A percentile compares a stretch with the other conserved stretches of the same genome.
phyloP scores from a whole-genome alignment of 2,797 vertebrate species.

The Thalassophryne amazonica region DNA sequence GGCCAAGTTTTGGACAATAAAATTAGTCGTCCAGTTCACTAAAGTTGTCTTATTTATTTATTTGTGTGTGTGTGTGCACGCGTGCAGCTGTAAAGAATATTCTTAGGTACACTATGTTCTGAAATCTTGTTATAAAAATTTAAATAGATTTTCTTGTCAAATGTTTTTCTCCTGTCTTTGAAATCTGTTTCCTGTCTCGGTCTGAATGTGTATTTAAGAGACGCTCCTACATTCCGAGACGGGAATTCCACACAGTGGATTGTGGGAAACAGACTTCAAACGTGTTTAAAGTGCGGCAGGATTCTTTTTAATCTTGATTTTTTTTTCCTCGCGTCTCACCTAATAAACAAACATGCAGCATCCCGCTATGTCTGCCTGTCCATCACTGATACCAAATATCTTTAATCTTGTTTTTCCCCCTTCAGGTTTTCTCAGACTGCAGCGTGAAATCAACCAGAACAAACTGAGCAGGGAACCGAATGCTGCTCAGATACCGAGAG shows the following conservation, averaged over 20 bases:
- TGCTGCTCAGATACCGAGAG: background rate
- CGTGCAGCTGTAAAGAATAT: conserved; percentile 7
- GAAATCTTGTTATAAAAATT: conserved; percentile 1
- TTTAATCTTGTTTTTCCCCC: background rate
- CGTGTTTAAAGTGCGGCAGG: conserved; percentile 28
- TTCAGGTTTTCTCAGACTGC: background rate
- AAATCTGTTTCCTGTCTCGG: background rate
- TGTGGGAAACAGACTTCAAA: conserved; percentile 51
- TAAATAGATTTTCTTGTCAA: conserved; percentile 1
- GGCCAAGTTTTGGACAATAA: conserved; percentile 28
- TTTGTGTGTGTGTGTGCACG: background rate
- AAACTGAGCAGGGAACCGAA: background rate
- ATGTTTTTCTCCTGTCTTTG: conserved; percentile 1
- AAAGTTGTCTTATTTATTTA: conserved; percentile 15
- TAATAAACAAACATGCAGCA: conserved; percentile 34
- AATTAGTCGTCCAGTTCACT: conserved; percentile 27
- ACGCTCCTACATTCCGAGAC: conserved; percentile 27
- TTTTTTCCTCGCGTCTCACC: conserved; percentile 27
- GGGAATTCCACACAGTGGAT: conserved; percentile 39
- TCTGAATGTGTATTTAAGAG: conserved; percentile 37
- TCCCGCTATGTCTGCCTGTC: conserved; percentile 13
- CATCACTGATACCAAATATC: conserved; percentile 3
- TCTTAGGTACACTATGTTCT: background rate
- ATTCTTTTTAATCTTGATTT: conserved; percentile 19
- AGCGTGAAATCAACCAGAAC: background rate